Base-by-base conservation (phyloP, 2,797 vertebrate species). In the Cygnus olor region DNA sequence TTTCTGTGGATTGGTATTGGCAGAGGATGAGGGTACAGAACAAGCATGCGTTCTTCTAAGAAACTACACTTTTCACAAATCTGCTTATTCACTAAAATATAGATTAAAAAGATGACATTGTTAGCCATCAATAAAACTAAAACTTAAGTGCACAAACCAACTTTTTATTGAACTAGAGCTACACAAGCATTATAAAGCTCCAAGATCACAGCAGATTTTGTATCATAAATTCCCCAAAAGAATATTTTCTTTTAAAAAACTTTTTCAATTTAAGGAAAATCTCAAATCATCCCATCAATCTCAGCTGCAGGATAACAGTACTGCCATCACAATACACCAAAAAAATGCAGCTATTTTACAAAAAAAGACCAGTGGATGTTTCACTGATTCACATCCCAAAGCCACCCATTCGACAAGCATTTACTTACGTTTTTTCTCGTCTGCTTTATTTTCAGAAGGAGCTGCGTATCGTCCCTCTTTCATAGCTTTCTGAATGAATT, bases 401-500 rank as follows among this genome's bases (percentile, higher is more conserved):
- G 47, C 7, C 30, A 68, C 14, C 15, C 38, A 21, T 11, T 3
- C 40, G 17, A 40, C 28, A 66, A 25, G 36, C 51, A 58, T 36
- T 21, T 34, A 97, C 98, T 95, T 97, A 99, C 99, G 98, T 94
- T 98, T 98, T 24, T 98, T 57, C 96, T 97, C 98, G 0, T 98
- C 98, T 0, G 91, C 96, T 93, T 98, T 98, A 89, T 89, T 98
- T 51, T 98, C 97, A 0, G 98, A 97, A 92, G 93, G 90, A 7
- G 97, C 87, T 0, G 98, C 98, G 19, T 99, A 99, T 53, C 99
- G 98, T 17, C 99, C 99, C 84, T 99, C 99, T 79, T 99, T 99
- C 99, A 99, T 99, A 63, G 99, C 98, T 80, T 98, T 99, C 97
- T 99, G 98, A 96, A 99, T 99, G 98, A 99, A 98, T 94, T 98